Conservation (phyloP, 1,140 invertebrate genomes). For the Drosophila orena region DNA sequence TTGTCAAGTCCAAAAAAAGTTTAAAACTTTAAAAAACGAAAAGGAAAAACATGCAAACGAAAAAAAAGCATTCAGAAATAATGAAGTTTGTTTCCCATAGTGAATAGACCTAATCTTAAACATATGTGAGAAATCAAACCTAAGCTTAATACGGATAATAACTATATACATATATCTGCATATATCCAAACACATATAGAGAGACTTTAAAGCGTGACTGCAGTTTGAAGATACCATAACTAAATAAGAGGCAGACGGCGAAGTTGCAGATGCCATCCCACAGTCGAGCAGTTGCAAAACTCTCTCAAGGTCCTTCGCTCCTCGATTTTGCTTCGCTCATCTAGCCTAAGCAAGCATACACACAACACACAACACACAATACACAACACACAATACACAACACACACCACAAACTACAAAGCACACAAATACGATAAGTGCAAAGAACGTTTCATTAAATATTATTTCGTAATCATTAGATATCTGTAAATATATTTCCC, state of each 20-base stretch:
- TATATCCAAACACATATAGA: slow-evolving; percentile 46
- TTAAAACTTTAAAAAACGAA: slow-evolving; percentile 69
- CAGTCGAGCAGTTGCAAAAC: slow-evolving; percentile 57
- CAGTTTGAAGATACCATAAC: slow-evolving; percentile 39
- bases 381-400: slow-evolving; percentile 19
- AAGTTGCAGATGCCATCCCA: slow-evolving; percentile 40
- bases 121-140: slow-evolving; percentile 79
- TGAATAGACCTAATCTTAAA: slow-evolving; percentile 74
- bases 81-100: slow-evolving; percentile 78
- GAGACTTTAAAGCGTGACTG: slow-evolving; percentile 49
- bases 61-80: slow-evolving; percentile 55
- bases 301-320: slow-evolving; percentile 50
- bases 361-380: slow-evolving; percentile 19
- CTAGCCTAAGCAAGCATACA: slow-evolving; percentile 43
- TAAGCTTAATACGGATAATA: slow-evolving; percentile 79
- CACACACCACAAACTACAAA: background rate
- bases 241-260: slow-evolving; percentile 34
- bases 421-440: slow-evolving; percentile 49
- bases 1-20: slow-evolving; percentile 72
- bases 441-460: slow-evolving; percentile 66
- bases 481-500: slow-evolving; percentile 76
- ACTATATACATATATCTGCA: slow-evolving; percentile 60
- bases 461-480: slow-evolving; percentile 63
- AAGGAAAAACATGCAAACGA: slow-evolving; percentile 46
- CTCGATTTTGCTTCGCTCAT: slow-evolving; percentile 58